A percentile compares a stretch with the other conserved stretches of the same genome.
phyloP scores from a whole-genome alignment of 2,888 invertebrate genomes.

The Drosophila siamana region DNA sequence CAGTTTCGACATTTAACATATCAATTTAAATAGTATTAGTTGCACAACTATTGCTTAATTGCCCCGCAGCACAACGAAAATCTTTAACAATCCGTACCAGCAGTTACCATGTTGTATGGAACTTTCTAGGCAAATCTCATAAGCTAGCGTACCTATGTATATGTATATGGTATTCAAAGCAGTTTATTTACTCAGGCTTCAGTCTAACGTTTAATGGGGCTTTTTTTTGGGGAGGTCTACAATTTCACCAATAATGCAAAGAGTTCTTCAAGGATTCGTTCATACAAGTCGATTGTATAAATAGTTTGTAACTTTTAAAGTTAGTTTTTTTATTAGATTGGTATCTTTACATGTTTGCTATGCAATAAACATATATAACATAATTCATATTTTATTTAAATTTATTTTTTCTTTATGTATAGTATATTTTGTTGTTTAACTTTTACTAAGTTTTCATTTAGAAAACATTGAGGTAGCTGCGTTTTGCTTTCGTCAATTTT shows the following conservation, averaged over 20 bases:
- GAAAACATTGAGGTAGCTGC: conserved; percentile 72
- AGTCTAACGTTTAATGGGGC: conserved; percentile 56
- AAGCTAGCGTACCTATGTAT: neutral
- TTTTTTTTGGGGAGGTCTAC: conserved; percentile 22
- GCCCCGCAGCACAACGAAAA: conserved; percentile 22
- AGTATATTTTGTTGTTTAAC: conserved; percentile 50
- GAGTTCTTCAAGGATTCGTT: conserved; percentile 11
- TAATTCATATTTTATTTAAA: conserved; percentile 32
- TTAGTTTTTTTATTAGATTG: conserved; percentile 58
- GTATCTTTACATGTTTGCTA: conserved; percentile 71
- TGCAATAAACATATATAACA: conserved; percentile 74
- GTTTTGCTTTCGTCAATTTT: conserved; percentile 49
- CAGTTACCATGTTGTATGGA: conserved; percentile 4
- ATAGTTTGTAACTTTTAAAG: conserved; percentile 75
- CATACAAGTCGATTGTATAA: conserved; percentile 40
- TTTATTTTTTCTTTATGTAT: conserved; percentile 27
- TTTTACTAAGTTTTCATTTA: conserved; percentile 47
- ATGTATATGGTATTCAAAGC: conserved; percentile 14
- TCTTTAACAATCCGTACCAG: conserved; percentile 40
- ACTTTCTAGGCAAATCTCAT: conserved; percentile 19
- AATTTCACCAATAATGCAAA: conserved; percentile 9
- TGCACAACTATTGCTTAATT: conserved; percentile 22
- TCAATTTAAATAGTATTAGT: conserved; percentile 9
- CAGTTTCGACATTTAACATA: conserved; percentile 23
- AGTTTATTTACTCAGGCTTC: conserved; percentile 54